Evolutionary conservation across 2,888 invertebrate species (phyloP).

Genomic region (Zygothrica quintamaculata): DNA sequence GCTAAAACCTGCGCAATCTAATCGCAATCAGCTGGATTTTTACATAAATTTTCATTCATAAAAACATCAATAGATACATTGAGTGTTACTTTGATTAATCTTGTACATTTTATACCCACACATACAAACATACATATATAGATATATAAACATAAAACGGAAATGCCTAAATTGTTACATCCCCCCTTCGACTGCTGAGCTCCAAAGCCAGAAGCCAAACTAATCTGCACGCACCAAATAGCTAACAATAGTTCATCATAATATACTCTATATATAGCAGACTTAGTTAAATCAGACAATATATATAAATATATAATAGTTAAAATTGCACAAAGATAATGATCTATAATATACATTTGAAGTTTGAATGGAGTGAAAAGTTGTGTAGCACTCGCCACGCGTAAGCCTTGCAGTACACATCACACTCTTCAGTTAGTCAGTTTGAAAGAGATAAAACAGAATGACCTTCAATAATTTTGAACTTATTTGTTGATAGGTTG

Average conservation of each 20-base stretch:
- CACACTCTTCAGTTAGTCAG: background rate
- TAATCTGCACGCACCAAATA: constrained; percentile 60
- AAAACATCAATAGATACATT: constrained; percentile 8
- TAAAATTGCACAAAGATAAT: background rate
- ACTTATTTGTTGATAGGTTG: constrained; percentile 13
- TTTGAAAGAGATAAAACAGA: background rate
- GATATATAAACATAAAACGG: constrained; percentile 44
- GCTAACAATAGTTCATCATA: constrained; percentile 10
- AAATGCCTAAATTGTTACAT: constrained; percentile 68
- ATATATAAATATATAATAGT: constrained; percentile 5
- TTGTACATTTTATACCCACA: background rate
- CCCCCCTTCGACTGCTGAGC: constrained; percentile 41
- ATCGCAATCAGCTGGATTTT: constrained; percentile 27
- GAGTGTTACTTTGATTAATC: constrained; percentile 14
- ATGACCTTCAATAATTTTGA: constrained; percentile 39
- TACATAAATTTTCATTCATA: constrained; percentile 34
- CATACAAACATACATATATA: background rate
- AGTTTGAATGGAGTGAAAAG: constrained; percentile 17
- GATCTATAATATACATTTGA: background rate
- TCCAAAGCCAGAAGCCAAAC: constrained; percentile 42
- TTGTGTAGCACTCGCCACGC: constrained; percentile 37
- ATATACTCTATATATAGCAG: too few relatives aligned
- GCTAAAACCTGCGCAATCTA: constrained; percentile 41
- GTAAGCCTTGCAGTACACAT: background rate
- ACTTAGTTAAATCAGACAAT: constrained; percentile 26